These are phyloP conservation scores for Drosophila kanapiae DNA, from an alignment of 1,140 invertebrate species.

Conservation along the genomic window DNA sequence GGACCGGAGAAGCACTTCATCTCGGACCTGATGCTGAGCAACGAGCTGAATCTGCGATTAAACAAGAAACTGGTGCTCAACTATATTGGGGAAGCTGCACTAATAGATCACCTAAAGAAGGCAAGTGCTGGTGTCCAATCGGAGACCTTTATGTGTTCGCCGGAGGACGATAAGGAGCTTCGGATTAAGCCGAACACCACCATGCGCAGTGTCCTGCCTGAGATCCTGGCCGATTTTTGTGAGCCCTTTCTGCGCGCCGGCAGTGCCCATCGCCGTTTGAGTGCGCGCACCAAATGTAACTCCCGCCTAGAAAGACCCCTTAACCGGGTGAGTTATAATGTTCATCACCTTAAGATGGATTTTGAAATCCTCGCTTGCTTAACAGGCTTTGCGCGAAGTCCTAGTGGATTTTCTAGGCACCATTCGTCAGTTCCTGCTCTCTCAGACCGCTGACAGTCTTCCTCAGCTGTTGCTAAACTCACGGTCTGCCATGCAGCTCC, in stretches of 20 bases:
- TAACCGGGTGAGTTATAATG: conserved; percentile 44
- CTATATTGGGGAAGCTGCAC: conserved; percentile 11
- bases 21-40: conserved; percentile 39
- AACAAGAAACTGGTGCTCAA: conserved; percentile 22
- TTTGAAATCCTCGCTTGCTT: conserved; percentile 24
- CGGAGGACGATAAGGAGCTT: conserved; percentile 31
- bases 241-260: conserved; percentile 70
- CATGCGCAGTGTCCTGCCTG: conserved; percentile 54
- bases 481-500: conserved; percentile 31
- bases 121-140: conserved; percentile 86
- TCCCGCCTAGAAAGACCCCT: conserved; percentile 45
- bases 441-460: conserved; percentile 15
- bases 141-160: conserved; percentile 74
- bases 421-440: conserved; percentile 44
- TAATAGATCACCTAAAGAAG: conserved; percentile 57
- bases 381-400: conserved; percentile 52
- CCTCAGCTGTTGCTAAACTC: conserved; percentile 24
- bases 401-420: conserved; percentile 38
- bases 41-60: conserved; percentile 27
- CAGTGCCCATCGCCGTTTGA: conserved; percentile 58
- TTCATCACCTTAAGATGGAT: conserved; percentile 1
- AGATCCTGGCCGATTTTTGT: conserved; percentile 49
- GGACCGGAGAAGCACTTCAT: conserved; percentile 45
- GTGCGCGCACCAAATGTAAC: conserved; percentile 21
- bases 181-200: conserved; percentile 46